A percentile compares a stretch with the other conserved stretches of the same genome.
These are phyloP conservation scores for Craniophora ligustri DNA, from an alignment of 2,888 invertebrate species.

Conservation along the genomic window DNA sequence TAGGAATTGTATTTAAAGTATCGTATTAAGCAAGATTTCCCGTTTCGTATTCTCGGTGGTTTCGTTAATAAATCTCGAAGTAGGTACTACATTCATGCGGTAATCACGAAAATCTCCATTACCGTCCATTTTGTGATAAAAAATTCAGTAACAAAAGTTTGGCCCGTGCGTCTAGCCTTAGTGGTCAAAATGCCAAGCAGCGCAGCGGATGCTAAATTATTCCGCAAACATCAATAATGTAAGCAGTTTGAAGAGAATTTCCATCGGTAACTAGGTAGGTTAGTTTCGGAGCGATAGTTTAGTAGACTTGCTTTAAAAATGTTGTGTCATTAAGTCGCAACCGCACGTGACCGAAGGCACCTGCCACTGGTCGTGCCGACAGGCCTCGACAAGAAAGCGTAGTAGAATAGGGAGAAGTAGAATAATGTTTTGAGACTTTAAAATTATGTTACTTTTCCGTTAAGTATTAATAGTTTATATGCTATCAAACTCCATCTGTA, in stretches of 20 bases:
- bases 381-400: conserved; percentile 62
- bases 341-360: conserved; percentile 76
- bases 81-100: conserved; percentile 45
- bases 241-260: conserved; percentile 50
- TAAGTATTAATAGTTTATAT: too few species aligned
- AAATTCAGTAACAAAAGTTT: conserved; percentile 48
- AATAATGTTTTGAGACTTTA: too few species aligned
- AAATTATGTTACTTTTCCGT: too few species aligned
- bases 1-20: conserved; percentile 5
- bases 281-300: conserved; percentile 58
- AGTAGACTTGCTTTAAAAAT: conserved; percentile 61
- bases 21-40: conserved; percentile 10
- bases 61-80: conserved; percentile 36
- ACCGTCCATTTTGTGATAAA: conserved; percentile 52
- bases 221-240: conserved; percentile 51
- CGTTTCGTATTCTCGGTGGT: conserved; percentile 32
- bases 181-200: conserved; percentile 53
- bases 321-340: conserved; percentile 66
- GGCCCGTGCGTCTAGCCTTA: conserved; percentile 42
- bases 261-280: conserved; percentile 55
- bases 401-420: too few species aligned
- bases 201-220: conserved; percentile 48
- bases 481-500: too few species aligned
- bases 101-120: conserved; percentile 52
- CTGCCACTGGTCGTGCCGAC: conserved; percentile 73